Percentiles rank a stretch among this genome's conserved stretches.
These are phyloP conservation scores for Cordilura impudica DNA, from an alignment of 2,888 invertebrate genomes.

Conservation along the genomic window DNA sequence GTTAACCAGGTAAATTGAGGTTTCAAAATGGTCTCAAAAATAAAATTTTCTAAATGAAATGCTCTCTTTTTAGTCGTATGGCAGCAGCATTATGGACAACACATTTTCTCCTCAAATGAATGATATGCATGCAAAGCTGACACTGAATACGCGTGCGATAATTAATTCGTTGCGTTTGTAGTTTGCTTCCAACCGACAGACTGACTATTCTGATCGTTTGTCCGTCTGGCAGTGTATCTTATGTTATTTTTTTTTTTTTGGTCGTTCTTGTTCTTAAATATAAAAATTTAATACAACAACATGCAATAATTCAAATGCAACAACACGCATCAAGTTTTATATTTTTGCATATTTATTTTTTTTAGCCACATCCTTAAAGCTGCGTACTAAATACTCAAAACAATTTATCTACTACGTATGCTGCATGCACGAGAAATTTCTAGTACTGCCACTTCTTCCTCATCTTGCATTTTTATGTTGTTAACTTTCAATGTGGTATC, in stretches of 20 bases:
- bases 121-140: conserved; percentile 70
- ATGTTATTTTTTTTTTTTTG: conserved; percentile 16
- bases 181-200: conserved; percentile 15
- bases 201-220: not conserved
- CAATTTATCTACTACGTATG: not conserved
- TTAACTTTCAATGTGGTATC: conserved; percentile 52
- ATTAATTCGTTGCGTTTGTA: conserved; percentile 66
- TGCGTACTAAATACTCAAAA: not conserved
- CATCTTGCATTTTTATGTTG: not conserved
- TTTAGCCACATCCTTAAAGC: conserved; percentile 29
- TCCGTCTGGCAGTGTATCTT: not conserved
- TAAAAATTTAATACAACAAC: no score
- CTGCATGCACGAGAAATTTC: not conserved
- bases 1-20: conserved; percentile 13
- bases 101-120: conserved; percentile 63
- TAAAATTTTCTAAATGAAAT: conserved; percentile 40
- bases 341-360: conserved; percentile 55
- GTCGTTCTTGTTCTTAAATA: conserved; percentile 14
- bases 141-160: conserved; percentile 67
- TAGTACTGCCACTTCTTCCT: not conserved
- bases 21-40: conserved; percentile 20
- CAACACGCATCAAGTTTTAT: conserved; percentile 58
- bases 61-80: conserved; percentile 44
- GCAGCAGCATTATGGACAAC: conserved; percentile 20
- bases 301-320: conserved; percentile 64